Percentiles rank a stretch among this genome's conserved stretches.
Evolutionary conservation across 1,140 invertebrate genomes (phyloP).

Genomic region (Euwallacea fornicatus): DNA sequence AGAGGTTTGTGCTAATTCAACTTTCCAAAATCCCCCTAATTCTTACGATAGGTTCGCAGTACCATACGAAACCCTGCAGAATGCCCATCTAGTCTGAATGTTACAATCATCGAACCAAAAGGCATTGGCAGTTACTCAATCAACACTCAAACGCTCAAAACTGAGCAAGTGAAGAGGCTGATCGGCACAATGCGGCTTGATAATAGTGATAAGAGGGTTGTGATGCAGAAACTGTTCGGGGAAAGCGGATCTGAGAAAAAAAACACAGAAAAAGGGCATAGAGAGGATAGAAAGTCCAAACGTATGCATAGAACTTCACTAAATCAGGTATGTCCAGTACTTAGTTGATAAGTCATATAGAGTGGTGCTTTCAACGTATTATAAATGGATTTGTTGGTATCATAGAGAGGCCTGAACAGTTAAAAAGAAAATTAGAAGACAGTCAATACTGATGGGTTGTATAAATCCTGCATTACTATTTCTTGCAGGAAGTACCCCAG

Average conservation of each 20-base stretch:
- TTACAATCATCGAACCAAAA: constrained; percentile 44
- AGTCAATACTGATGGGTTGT: not conserved
- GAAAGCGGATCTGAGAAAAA: not conserved
- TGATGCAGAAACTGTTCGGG: constrained; percentile 28
- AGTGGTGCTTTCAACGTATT: too few species aligned
- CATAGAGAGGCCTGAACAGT: too few species aligned
- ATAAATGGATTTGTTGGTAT: too few species aligned
- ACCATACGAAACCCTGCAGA: constrained; percentile 42
- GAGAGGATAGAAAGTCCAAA: constrained; percentile 1
- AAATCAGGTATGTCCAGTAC: too few species aligned
- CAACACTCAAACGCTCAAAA: constrained; percentile 40
- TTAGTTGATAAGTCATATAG: too few species aligned
- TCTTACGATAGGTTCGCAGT: constrained; percentile 30
- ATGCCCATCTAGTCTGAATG: constrained; percentile 41
- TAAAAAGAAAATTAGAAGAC: too few species aligned
- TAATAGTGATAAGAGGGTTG: constrained; percentile 26
- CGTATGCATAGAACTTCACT: too few species aligned
- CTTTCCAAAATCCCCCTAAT: not conserved
- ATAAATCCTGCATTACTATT: not conserved
- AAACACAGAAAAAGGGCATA: not conserved
- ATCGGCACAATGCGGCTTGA: constrained; percentile 40
- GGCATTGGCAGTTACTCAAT: constrained; percentile 33
- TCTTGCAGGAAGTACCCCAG: too few species aligned
- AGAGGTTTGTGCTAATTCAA: constrained; percentile 23
- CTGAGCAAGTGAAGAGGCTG: constrained; percentile 40